Base-by-base conservation (phyloP, 2,888 invertebrate species). In the Teinopalpus imperialis region DNA sequence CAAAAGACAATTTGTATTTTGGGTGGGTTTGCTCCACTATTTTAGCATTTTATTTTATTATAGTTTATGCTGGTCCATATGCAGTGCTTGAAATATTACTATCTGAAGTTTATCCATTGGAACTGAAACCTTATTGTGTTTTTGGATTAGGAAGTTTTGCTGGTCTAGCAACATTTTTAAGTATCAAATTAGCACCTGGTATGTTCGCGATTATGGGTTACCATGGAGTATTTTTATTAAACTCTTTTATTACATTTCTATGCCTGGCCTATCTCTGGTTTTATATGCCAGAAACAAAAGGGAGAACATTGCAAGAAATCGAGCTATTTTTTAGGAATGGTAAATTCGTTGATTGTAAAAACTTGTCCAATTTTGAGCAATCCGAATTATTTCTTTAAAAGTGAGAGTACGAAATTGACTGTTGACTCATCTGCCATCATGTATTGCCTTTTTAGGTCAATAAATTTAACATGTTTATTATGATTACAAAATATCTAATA, bases 241-340 rank as follows among this genome's bases (percentile, higher is more conserved):
- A 63, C 39, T 53, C 57, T 1, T 26, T 14, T 0, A 20, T 62
- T 0, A 48, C 55, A 3, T 53, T 55, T 4, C 1, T 54, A 1
- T 61, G 65, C 46, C 29, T 65, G 0, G 26, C 41, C 1, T 61
- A 56, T 27, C 34, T 64, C 2, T 66, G 62, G 57, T 7, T 54
- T 8, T 50, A 51, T 35, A 37, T 69, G 37, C 65, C 66, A 0
- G 66, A 69, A 50, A 69, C 66, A 0, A 66, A 61, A 41, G 61
- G 61, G 0, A 54, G 55, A 29, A 65, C 61, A n/a, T 42, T 69
- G 30, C 63, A 64, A 31, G 64, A 69, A 50, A 63, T 66, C 1
- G 68, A 66, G 26, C 27, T 59, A 31, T 61, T 51, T 43, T 62
- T 66, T 8, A 61, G 59, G 24, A 57, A 57, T 27, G 48, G 54